Percentiles rank a stretch among this genome's conserved stretches.
phyloP scores from a whole-genome alignment of 2,797 vertebrate genomes.

The Poecilia gillii region DNA sequence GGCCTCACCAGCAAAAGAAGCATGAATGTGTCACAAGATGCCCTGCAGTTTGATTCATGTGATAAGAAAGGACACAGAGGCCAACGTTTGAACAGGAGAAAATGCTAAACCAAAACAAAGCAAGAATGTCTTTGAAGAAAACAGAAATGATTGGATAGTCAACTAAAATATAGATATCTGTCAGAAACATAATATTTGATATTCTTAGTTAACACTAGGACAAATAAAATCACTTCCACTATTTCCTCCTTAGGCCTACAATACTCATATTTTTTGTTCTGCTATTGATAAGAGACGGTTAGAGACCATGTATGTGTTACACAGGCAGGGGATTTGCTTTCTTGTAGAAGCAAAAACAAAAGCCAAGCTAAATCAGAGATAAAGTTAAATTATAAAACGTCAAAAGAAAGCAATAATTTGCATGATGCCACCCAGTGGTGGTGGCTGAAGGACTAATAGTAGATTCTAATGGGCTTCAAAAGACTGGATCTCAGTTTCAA shows the following conservation, averaged over 20 bases:
- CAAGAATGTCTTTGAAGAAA: constrained; percentile 3
- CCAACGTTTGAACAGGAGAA: constrained; percentile 1
- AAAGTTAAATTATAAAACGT: not conserved
- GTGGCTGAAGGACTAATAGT: not conserved
- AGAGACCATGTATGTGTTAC: not conserved
- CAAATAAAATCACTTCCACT: not conserved
- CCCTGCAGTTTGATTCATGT: constrained; percentile 48
- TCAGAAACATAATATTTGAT: not conserved
- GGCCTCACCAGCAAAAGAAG: constrained; percentile 37
- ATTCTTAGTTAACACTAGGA: not conserved
- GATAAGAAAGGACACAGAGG: constrained; percentile 40
- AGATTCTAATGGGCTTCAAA: not conserved
- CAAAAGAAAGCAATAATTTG: not conserved
- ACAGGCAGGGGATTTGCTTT: not conserved
- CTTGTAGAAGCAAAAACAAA: not conserved
- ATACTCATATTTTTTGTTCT: not conserved
- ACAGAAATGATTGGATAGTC: not conserved
- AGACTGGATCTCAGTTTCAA: not conserved
- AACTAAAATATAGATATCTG: constrained; percentile 6
- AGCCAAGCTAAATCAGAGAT: not conserved
- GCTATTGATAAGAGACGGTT: not conserved
- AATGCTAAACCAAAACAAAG: not conserved
- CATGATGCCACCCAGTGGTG: not conserved
- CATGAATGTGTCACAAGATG: constrained; percentile 71
- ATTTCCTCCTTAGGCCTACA: not conserved